Conservation (phyloP, 92 coral and sea anemone genomes). For the Paragorgia papillata region DNA sequence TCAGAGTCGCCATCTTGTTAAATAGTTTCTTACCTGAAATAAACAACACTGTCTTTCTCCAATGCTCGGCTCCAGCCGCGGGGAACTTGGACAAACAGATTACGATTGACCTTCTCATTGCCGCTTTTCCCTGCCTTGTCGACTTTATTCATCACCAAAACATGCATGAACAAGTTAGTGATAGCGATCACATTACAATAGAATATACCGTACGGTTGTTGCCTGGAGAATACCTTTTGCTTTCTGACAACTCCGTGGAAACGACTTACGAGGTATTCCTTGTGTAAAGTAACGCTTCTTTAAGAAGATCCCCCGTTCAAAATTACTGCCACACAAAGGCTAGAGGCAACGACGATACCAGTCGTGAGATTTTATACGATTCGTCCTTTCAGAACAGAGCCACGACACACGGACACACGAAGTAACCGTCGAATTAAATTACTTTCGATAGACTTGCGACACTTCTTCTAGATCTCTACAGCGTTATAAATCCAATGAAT, state of each 20-base stretch:
- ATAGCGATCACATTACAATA: conserved; percentile 27
- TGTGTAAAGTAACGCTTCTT: neutral
- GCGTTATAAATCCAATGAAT: neutral
- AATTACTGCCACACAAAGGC: conserved; percentile 5
- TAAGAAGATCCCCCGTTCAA: neutral
- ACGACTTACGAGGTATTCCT: neutral
- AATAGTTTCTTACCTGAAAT: conserved; percentile 78
- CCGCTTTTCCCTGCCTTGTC: conserved; percentile 27
- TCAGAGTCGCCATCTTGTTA: too few species aligned
- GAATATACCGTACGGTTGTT: neutral
- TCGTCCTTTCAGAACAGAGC: conserved; percentile 3
- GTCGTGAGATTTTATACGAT: neutral
- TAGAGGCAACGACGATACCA: neutral
- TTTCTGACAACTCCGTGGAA: conserved; percentile 18
- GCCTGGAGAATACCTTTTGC: conserved; percentile 33
- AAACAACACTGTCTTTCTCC: conserved; percentile 88
- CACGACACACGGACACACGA: conserved; percentile 12
- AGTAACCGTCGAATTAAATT: neutral
- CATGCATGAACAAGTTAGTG: conserved; percentile 41
- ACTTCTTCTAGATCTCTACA: neutral
- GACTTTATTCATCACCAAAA: conserved; percentile 55
- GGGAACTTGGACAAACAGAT: conserved; percentile 83
- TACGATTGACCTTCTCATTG: conserved; percentile 62
- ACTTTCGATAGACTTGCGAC: neutral
- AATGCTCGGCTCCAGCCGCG: conserved; percentile 93